Base-by-base conservation (phyloP, 2,888 invertebrate genomes). In the Meiosimyza decipiens region DNA sequence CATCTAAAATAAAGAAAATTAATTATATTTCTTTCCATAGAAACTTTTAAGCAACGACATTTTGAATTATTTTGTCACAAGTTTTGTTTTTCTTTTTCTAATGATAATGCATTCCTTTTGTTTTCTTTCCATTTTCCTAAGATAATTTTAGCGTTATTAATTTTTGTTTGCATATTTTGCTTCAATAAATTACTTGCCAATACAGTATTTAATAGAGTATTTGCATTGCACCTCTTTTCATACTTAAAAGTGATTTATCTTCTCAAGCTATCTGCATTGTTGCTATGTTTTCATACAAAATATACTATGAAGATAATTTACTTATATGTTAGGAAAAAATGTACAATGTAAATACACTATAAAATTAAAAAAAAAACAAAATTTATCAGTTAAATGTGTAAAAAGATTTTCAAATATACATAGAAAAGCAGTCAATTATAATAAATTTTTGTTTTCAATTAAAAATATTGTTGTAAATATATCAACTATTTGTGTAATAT, bases 151-250 rank as follows among this genome's bases (percentile, higher is more conserved):
- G 16, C 15, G 18, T 57, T 57, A 1, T 12, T 16, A 57, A 40
- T 9, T 9, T 40, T 40, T 40, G 9, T 9, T 40, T 40, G 40
- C 9, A 40, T 40, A 9, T 40, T 40, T 40, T 40, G 40, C 55
- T 22, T 65, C 67, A 67, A 60, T 57, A 68, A 54, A 72, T 73
- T 49, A 81, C 82, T 84, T 83, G 81, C 84, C 83, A 80, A 80
- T 82, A 81, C 83, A 84, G 83, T 84, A 84, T 84, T 84, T 73
- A 60, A 28, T 28, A 28, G 28, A 3, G 28, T 28, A 28, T 28
- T 28, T 28, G 28, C 28, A 28, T 28, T 28, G 28, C 28, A 28
- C 28, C 2, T 28, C 4, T 28, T 28, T 28, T 28, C 28, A 28
- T 28, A 28, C 28, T 28, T 28, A 28, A 22, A 22, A 28, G 28